Conservation (phyloP, 2,797 vertebrate genomes). For the Hydrocynus forskahlii region DNA sequence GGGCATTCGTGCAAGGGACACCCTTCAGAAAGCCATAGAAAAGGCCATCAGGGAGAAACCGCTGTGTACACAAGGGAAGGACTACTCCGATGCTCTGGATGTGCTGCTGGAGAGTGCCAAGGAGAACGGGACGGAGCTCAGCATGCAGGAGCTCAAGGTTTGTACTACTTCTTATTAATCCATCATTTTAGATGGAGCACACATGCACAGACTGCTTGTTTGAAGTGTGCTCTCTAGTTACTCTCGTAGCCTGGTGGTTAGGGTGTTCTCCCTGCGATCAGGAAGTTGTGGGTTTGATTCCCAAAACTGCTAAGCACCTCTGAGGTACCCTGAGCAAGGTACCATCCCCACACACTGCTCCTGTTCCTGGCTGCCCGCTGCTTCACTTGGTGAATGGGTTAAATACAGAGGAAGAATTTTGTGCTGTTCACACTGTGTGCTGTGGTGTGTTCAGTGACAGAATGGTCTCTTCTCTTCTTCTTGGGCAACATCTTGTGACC, state of each 20-base stretch:
- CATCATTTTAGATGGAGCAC: background rate
- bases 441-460: no score
- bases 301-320: no score
- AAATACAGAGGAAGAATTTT: no score
- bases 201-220: background rate
- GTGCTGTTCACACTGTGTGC: no score
- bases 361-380: no score
- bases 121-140: slow-evolving; percentile 92
- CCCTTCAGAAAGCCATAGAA: slow-evolving; percentile 89
- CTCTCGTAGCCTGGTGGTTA: background rate
- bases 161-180: slow-evolving; percentile 19
- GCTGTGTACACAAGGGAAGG: slow-evolving; percentile 89
- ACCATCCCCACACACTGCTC: no score
- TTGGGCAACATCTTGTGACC: background rate
- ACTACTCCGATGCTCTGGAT: slow-evolving; percentile 92
- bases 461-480: no score
- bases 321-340: no score
- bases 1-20: slow-evolving; percentile 94
- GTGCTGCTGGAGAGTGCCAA: slow-evolving; percentile 95
- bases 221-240: slow-evolving; percentile 7
- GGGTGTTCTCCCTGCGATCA: no score
- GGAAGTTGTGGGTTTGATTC: no score
- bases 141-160: slow-evolving; percentile 98
- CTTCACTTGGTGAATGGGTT: no score
- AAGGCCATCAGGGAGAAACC: slow-evolving; percentile 96